A percentile compares a stretch with the other conserved stretches of the same genome.
phyloP scores from a whole-genome alignment of 2,888 invertebrate species.

The Hanleya hanleyi region DNA sequence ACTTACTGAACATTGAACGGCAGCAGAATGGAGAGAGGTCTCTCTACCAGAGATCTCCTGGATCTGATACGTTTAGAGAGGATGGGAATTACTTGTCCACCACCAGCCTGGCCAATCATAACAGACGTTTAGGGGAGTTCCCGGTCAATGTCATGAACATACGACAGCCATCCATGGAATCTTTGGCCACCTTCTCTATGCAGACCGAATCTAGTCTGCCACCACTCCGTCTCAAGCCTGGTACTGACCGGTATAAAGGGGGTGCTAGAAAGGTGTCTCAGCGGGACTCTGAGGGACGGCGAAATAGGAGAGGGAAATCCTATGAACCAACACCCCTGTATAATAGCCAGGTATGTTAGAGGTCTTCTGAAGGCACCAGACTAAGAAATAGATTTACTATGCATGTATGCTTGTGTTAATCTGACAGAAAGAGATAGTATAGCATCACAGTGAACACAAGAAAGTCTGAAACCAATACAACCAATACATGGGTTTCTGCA shows the following conservation, averaged over 20 bases:
- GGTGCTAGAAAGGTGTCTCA: slow-evolving; percentile 20
- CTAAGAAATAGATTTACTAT: no score
- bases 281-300: slow-evolving; percentile 21
- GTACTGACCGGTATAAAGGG: slow-evolving; percentile 27
- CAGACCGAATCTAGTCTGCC: slow-evolving; percentile 45
- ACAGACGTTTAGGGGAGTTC: slow-evolving; percentile 51
- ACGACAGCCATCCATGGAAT: slow-evolving; percentile 42
- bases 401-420: no score
- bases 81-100: slow-evolving; percentile 51
- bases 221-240: slow-evolving; percentile 28
- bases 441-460: no score
- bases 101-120: slow-evolving; percentile 66
- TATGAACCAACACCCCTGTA: no score
- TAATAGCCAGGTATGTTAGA: no score
- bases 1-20: slow-evolving; percentile 44
- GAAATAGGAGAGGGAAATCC: no score
- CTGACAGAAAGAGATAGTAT: no score
- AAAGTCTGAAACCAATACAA: no score
- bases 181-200: slow-evolving; percentile 1
- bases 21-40: slow-evolving; percentile 21
- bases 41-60: not conserved
- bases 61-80: slow-evolving; percentile 34
- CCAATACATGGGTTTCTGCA: no score
- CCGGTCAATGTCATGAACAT: slow-evolving; percentile 25
- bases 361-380: no score